Evolutionary conservation across 2,888 invertebrate species (phyloP), one percentile per base, ranked within the genome.

Genomic region (Xestia ashworthii): DNA sequence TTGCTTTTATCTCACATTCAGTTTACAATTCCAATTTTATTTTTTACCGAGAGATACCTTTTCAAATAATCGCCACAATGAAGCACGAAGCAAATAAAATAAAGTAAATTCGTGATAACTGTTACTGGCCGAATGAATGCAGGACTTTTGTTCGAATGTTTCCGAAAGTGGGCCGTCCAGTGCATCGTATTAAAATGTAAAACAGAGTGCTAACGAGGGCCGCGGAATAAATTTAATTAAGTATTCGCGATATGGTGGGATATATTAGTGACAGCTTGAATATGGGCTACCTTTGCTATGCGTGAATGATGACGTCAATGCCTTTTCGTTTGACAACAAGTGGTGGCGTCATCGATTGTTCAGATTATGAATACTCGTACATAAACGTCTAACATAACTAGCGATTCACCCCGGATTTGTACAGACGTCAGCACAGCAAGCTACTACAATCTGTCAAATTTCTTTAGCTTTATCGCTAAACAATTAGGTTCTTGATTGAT

Each of bases 141-240:
- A 66, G 72, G 32, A 69, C 6, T 71, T 80, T 74, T 62, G 25
- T 60, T 19, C 14, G 50, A 66, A 85, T 74, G 74, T 74, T 62
- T 48, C 5, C 41, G 67, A 67, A 82, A 71, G 38, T 78, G 38
- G 55, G 55, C 9, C 44, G 82, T 60, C 44, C 74, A 64, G 71
- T 71, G 80, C 80, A 86, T 73, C 74, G 77, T 68, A 69, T 84
- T 84, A 84, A 87, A 71, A 84, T 87, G 88, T 82, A 84, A 87
- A 87, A 79, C 79, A 82, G 80, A 16, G 44, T 62, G 69, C 71
- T 79, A 82, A 78, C 82, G 82, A 81, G 69, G 46, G 19, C 75
- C 62, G 53, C 22, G 44, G 76, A 84, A 87, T 84, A 73, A 83
- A 85, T 86, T 80, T 74, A 85, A 87, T 87, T 80, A 65, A 65